Base-by-base conservation (phyloP, 1,140 invertebrate species). In the Trinorchestia longiramus region DNA sequence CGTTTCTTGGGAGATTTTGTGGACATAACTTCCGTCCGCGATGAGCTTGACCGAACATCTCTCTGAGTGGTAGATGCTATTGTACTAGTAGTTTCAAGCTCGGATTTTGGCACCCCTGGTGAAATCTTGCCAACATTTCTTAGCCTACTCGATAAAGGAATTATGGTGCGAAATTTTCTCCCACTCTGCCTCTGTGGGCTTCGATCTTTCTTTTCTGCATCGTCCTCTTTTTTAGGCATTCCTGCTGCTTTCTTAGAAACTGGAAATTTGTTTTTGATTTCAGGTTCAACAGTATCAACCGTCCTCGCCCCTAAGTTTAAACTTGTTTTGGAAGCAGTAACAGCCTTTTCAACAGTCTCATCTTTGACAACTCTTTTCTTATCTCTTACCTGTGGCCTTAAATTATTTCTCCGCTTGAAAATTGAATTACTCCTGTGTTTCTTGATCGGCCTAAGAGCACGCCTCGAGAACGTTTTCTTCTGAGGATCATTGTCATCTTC, bases 121-220 rank as follows among this genome's bases (percentile, higher is more conserved):
- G 92, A 45, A 94, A 94, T 94, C 41, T 94, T 94, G 0, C 36
- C 43, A 47, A 44, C 44, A 40, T 94, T 94, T 47, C 44, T 94
- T 44, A 94, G 44, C 36, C 92, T 43, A 94, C 92, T 94, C 17
- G 92, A 94, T 19, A 94, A 43, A 11, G 92, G 92, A 40, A 94
- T 47, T 42, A 44, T 44, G 4, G 4, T 94, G 28, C 92, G 92
- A 28, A 43, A 94, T 45, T 8, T 94, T 6, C 44, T 45, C 44
- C 47, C 44, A 45, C 11, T 44, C 15, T 40, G 43, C 40, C 44
- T 19, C 17, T 28, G 43, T 43, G 41, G 88, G 15, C 0, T 91
- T 41, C 15, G 88, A 0, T 23, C 15, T 42, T 17, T 42, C 15
- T 91, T 91, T 91, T 91, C 88, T 15, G 3, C 36, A 8, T 42